Evolutionary conservation across 2,888 invertebrate genomes (phyloP).

Genomic region (Plagodis pulveraria): DNA sequence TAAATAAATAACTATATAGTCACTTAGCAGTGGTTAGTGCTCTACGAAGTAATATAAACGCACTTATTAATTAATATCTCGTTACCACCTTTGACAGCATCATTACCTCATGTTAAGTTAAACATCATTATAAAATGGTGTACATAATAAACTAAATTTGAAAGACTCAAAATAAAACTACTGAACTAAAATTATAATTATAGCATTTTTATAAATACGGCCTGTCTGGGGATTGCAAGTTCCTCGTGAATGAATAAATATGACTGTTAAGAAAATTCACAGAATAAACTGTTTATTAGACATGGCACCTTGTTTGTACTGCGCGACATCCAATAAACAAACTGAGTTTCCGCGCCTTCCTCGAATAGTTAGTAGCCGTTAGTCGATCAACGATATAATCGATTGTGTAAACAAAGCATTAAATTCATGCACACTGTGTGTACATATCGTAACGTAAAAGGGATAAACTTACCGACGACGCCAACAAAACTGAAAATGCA

Average conservation of each 20-base stretch:
- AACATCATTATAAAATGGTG: too few relatives aligned
- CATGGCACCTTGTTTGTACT: constrained; percentile 55
- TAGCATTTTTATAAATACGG: too few relatives aligned
- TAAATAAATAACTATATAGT: too few relatives aligned
- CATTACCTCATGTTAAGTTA: too few relatives aligned
- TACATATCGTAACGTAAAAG: constrained; percentile 1
- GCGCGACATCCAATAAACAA: constrained; percentile 53
- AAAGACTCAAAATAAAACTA: too few relatives aligned
- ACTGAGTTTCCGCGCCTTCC: constrained; percentile 54
- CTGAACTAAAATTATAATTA: too few relatives aligned
- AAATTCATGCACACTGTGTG: constrained; percentile 42
- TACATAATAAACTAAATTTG: too few relatives aligned
- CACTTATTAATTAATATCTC: too few relatives aligned
- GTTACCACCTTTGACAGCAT: too few relatives aligned
- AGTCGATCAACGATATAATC: constrained; percentile 42
- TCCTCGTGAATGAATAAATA: neutral
- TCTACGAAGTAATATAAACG: too few relatives aligned
- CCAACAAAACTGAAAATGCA: constrained; percentile 92
- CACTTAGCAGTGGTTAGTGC: too few relatives aligned
- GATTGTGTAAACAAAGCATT: constrained; percentile 53
- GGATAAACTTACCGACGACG: constrained; percentile 87
- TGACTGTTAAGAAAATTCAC: constrained; percentile 39
- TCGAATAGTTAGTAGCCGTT: constrained; percentile 48
- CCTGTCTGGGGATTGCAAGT: neutral
- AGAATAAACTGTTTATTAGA: constrained; percentile 50